These are phyloP conservation scores for Drosophila algonquin DNA, from an alignment of 2,888 invertebrate species.

Conservation along the genomic window DNA sequence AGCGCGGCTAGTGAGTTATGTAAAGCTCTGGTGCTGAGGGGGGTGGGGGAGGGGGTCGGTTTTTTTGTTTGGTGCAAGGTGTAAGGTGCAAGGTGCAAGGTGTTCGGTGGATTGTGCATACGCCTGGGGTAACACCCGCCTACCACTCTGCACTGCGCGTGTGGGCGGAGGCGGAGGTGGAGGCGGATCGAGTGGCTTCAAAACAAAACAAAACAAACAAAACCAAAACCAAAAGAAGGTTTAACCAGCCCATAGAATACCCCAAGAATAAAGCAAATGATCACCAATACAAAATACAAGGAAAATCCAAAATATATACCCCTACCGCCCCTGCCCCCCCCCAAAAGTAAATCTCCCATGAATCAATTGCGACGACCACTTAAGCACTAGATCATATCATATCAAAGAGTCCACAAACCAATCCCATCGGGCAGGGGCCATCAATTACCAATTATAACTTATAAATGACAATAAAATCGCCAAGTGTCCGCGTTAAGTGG, in stretches of 20 bases:
- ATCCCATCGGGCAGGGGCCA: conserved; percentile 18
- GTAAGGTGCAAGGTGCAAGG: neutral
- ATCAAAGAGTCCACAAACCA: neutral
- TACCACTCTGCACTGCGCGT: neutral
- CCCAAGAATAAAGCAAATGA: neutral
- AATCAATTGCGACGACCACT: conserved; percentile 5
- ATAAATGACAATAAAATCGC: conserved; percentile 46
- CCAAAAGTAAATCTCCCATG: neutral
- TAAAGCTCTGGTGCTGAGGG: conserved; percentile 58
- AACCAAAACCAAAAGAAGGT: neutral
- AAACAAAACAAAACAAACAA: neutral
- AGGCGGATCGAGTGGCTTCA: conserved; percentile 29
- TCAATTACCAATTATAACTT: conserved; percentile 42
- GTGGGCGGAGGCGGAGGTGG: neutral
- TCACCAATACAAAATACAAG: neutral
- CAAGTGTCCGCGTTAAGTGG: conserved; percentile 46
- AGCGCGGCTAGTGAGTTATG: conserved; percentile 63
- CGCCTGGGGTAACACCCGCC: neutral
- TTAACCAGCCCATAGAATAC: too few species aligned
- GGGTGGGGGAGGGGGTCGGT: neutral
- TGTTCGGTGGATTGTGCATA: neutral
- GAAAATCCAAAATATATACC: neutral
- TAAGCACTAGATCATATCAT: conserved; percentile 27
- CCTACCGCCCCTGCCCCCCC: too few species aligned
- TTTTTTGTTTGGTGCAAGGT: conserved; percentile 22